phyloP scores from a whole-genome alignment of 2,797 vertebrate genomes.

The Hippocampus kuda region DNA sequence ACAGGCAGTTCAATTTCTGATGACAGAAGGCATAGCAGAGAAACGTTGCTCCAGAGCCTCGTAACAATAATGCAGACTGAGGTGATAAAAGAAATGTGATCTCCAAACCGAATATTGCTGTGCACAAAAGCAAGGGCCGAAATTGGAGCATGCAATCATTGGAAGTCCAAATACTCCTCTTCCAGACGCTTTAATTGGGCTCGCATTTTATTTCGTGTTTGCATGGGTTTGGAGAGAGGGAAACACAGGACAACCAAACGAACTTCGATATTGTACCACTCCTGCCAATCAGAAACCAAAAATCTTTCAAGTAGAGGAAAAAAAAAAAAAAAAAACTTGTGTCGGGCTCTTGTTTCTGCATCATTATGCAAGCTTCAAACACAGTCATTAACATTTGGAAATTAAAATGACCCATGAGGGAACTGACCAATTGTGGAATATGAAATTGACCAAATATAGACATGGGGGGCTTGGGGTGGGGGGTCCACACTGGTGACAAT shows the following conservation, averaged over 20 bases:
- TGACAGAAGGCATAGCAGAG: constrained; percentile 9
- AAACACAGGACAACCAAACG: constrained; percentile 40
- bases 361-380: constrained; percentile 21
- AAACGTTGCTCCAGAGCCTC: neutral
- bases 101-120: constrained; percentile 8
- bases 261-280: constrained; percentile 42
- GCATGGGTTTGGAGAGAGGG: constrained; percentile 27
- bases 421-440: neutral
- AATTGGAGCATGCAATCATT: constrained; percentile 2
- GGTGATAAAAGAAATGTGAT: constrained; percentile 7
- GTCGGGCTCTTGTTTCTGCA: constrained; percentile 25
- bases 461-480: neutral
- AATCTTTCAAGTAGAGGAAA: constrained; percentile 19
- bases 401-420: neutral
- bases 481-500: neutral
- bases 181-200: constrained; percentile 19
- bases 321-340: constrained; percentile 16
- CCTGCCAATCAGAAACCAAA: constrained; percentile 44
- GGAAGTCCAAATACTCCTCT: constrained; percentile 25
- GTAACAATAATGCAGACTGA: neutral
- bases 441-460: too few relatives aligned
- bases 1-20: constrained; percentile 14
- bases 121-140: constrained; percentile 12
- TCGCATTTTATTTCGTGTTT: neutral
- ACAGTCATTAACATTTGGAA: neutral